Base-by-base conservation (phyloP, 1,140 invertebrate species). In the Drosophila mojavensis region DNA sequence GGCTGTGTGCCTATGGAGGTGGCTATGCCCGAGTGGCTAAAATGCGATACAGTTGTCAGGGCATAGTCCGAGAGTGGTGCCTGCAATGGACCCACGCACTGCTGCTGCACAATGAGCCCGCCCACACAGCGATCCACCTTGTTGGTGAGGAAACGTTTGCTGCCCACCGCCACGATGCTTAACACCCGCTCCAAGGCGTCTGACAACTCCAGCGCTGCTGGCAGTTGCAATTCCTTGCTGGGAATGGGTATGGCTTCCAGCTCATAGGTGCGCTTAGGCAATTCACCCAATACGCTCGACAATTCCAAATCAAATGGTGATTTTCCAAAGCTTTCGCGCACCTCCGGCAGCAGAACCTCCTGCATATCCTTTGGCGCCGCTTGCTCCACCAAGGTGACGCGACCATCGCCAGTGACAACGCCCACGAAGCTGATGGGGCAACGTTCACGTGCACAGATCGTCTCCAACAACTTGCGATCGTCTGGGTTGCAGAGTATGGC, bases 1-100 rank as follows among this genome's bases (percentile, higher is more conserved):
- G 98, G 98, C 92, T 99, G 98, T 80, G 99, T 98, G 43, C 98
- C 98, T 77, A 99, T 98, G 0, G 98, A 96, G 0, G 97, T 98
- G 1, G 98, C 98, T 3, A 97, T 96, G 17, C 98, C 98, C 63
- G 95, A 94, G 2, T 93, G 93, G 39, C 94, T 94, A 75, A 94
- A 94, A 90, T 96, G 94, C 1, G 96, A 97, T 13, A 98, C 94
- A 4, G 98, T 97, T 13, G 97, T 96, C n/a, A 99, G 95, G 1
- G 97, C 98, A 64, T 97, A 98, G 93, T 99, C 98, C 9, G 98
- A 97, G 5, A 99, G 93, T 2, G 98, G 98, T 6, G 97, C 98
- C 91, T 99, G 98, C 1, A 99, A 93, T 0, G 98, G 98, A 2
- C 98, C 98, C 54, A 99, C 97, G 92, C 98, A 99, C 92, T 99